Conservation (phyloP, 2,797 vertebrate species). For the Lemur catta region DNA sequence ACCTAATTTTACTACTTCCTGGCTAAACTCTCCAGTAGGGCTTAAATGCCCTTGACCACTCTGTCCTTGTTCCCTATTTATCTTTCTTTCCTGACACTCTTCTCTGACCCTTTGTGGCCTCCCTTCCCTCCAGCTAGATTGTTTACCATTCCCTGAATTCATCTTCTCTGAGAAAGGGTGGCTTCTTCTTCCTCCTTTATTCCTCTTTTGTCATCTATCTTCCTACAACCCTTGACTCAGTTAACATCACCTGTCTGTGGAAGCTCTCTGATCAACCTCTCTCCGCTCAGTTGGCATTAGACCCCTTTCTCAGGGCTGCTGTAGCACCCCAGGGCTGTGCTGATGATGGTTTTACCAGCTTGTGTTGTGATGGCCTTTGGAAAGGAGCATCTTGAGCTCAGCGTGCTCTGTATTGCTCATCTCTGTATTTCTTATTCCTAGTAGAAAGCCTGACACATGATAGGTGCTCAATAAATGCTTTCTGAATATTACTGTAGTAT, state of each 20-base stretch:
- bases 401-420: background rate
- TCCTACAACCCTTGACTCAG: background rate
- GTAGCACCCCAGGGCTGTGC: background rate
- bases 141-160: background rate
- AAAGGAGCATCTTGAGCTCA: background rate
- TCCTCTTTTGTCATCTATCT: background rate
- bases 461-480: background rate
- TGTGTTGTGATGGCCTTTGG: background rate
- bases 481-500: background rate
- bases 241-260: background rate
- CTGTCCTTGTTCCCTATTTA: background rate
- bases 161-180: background rate
- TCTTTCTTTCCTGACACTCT: background rate
- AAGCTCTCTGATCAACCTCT: background rate
- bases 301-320: background rate
- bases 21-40: background rate
- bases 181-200: background rate
- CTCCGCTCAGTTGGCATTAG: fast-evolving
- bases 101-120: background rate
- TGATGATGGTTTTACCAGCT: background rate
- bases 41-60: background rate
- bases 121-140: background rate
- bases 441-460: background rate
- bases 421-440: background rate
- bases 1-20: background rate